Conservation (phyloP, 2,113 vertebrate genomes). For the Tragelaphus scriptus region DNA sequence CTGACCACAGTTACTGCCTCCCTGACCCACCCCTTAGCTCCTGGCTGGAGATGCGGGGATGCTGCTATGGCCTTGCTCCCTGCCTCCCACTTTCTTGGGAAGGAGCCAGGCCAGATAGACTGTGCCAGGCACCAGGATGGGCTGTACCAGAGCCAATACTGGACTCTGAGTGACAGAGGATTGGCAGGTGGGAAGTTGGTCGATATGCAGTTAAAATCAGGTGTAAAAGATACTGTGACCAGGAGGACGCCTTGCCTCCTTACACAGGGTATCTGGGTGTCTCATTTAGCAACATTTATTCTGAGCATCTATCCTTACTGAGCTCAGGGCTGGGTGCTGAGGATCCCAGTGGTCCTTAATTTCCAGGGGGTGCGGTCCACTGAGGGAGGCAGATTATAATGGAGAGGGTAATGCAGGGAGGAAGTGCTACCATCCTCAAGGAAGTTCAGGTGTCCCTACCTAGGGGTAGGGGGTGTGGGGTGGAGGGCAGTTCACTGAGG, state of each 20-base stretch:
- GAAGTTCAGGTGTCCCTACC: not conserved
- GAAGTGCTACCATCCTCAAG: not conserved
- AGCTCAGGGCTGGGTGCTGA: not conserved
- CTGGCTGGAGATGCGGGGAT: rapidly evolving
- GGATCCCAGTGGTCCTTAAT: not conserved
- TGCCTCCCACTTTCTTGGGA: not conserved
- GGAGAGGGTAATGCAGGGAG: rapidly evolving
- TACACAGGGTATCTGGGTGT: not conserved
- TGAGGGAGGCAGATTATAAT: not conserved
- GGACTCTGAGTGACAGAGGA: not conserved
- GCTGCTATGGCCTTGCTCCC: not conserved
- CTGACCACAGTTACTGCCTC: not conserved
- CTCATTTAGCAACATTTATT: not conserved
- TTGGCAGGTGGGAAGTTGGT: not conserved
- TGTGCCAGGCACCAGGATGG: not conserved
- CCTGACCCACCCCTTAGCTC: not conserved
- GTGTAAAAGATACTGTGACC: not conserved
- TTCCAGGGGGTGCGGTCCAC: not conserved
- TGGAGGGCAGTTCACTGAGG: not conserved
- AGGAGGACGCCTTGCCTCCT: not conserved
- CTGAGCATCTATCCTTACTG: not conserved
- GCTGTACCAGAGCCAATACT: not conserved
- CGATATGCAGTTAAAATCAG: not conserved
- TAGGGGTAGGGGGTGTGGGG: not conserved
- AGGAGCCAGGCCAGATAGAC: not conserved